Percentiles rank a stretch among this genome's conserved stretches.
Conservation (phyloP, 2,113 vertebrate genomes). For the Geococcyx californianus region DNA sequence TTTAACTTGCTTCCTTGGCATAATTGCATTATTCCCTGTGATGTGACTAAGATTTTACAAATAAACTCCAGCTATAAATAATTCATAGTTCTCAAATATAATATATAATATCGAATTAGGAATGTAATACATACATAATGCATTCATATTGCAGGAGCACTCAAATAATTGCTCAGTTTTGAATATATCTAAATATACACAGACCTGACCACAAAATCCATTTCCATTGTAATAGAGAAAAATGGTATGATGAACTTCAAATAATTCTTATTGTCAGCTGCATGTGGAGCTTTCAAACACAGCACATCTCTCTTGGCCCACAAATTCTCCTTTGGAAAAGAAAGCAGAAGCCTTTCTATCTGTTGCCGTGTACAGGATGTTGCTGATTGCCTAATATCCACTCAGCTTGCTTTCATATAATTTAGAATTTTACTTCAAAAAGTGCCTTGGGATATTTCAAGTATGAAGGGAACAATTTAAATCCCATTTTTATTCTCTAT, state of each 20-base stretch:
- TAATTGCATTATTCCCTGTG: neutral
- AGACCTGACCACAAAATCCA: neutral
- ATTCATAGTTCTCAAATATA: neutral
- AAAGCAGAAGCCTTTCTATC: neutral
- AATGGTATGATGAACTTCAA: neutral
- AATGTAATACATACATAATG: neutral
- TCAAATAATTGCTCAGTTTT: neutral
- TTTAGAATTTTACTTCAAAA: slow-evolving; percentile 6
- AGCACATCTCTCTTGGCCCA: neutral
- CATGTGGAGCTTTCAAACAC: neutral
- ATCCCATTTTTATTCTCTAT: slow-evolving; percentile 29
- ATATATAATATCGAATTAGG: neutral
- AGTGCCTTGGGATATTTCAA: neutral
- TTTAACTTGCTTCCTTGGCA: neutral
- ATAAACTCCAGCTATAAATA: neutral
- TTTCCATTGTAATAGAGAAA: neutral
- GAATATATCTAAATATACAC: neutral
- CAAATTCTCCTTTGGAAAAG: neutral
- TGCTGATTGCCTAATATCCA: neutral
- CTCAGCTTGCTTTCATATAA: neutral
- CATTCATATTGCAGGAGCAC: neutral
- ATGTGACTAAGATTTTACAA: slow-evolving; percentile 2
- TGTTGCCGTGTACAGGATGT: neutral
- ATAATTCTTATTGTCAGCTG: neutral
- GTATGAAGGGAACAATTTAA: neutral